phyloP scores from a whole-genome alignment of 1,140 invertebrate genomes.

The Drosophila ohnishii region DNA sequence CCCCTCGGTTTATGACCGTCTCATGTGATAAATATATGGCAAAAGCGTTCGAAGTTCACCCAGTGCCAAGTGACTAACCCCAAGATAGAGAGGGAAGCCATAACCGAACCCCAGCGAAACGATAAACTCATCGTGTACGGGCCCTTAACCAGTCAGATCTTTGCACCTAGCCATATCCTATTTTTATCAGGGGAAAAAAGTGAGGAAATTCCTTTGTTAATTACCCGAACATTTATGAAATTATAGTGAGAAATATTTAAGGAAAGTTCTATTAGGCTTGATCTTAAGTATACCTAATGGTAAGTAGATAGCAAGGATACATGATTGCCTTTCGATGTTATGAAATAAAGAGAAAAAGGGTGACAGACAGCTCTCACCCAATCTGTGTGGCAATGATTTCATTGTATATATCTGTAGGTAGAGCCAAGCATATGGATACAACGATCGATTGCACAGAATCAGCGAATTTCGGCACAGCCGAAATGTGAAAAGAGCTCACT shows the following conservation, averaged over 20 bases:
- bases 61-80: constrained; percentile 38
- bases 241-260: too few relatives aligned
- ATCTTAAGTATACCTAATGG: too few relatives aligned
- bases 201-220: neutral
- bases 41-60: constrained; percentile 47
- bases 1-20: constrained; percentile 45
- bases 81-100: constrained; percentile 11
- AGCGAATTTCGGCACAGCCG: constrained; percentile 21
- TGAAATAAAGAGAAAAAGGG: neutral
- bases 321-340: too few relatives aligned
- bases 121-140: constrained; percentile 4
- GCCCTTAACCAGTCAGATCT: constrained; percentile 21
- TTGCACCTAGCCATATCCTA: neutral
- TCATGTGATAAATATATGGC: constrained; percentile 55
- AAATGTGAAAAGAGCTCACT: constrained; percentile 38
- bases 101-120: constrained; percentile 11
- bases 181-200: neutral
- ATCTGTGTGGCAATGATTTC: constrained; percentile 16
- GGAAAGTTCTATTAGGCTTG: neutral
- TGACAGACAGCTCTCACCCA: neutral
- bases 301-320: too few relatives aligned
- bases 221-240: neutral
- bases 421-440: neutral
- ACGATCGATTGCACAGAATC: constrained; percentile 38
- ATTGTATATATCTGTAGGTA: neutral